Evolutionary conservation across 2,113 vertebrate species (phyloP).

Genomic region (Oryctolagus cuniculus): DNA sequence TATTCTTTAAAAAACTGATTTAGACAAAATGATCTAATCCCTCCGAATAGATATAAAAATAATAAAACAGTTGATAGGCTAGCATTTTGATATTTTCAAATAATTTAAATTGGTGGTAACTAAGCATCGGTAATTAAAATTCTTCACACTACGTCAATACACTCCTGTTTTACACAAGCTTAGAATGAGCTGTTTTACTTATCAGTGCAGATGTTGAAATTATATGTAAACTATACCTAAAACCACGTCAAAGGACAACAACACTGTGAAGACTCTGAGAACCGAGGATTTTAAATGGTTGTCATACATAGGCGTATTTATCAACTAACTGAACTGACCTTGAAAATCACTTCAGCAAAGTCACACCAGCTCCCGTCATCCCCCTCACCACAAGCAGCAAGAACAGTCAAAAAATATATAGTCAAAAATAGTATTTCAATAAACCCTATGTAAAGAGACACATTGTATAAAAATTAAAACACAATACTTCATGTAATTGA

Average conservation of each 20-base stretch:
- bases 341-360: constrained; percentile 78
- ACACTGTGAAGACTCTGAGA: constrained; percentile 38
- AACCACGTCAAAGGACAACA: constrained; percentile 61
- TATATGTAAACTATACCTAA: constrained; percentile 28
- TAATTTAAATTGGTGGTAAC: constrained; percentile 57
- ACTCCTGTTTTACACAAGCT: constrained; percentile 33
- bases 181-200: constrained; percentile 56
- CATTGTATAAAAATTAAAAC: constrained; percentile 81
- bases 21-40: constrained; percentile 41
- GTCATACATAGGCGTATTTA: constrained; percentile 71
- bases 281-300: constrained; percentile 62
- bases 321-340: constrained; percentile 78
- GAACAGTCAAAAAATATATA: constrained; percentile 67
- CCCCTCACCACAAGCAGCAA: constrained; percentile 68
- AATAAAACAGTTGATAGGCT: neutral
- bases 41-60: constrained; percentile 53
- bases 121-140: constrained; percentile 64
- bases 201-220: constrained; percentile 57
- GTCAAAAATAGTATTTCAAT: constrained; percentile 77
- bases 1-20: constrained; percentile 30
- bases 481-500: constrained; percentile 75
- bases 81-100: constrained; percentile 47
- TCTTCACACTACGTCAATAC: constrained; percentile 9
- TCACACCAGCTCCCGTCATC: constrained; percentile 58
- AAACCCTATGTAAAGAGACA: constrained; percentile 76